Base-by-base conservation (phyloP, 2,797 vertebrate genomes). In the Phalloptychus januarius region DNA sequence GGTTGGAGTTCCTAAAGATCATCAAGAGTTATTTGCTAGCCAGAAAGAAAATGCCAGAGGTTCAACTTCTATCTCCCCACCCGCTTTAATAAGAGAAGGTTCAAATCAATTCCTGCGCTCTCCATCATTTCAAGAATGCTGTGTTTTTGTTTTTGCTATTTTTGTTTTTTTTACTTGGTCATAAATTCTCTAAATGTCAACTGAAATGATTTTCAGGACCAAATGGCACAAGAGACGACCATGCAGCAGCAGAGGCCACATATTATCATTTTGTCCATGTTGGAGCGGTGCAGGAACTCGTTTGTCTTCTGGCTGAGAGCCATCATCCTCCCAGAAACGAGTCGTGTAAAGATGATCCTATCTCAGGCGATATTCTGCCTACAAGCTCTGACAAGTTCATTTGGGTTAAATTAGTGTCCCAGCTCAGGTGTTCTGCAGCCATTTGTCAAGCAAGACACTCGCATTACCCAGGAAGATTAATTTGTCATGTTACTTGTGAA, bases 341-440 rank as follows among this genome's bases (percentile, higher is more conserved):
- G 61, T 81, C 15, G 25, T 52, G 80, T 77, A 89, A 85, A 88
- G 81, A 87, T 80, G 85, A 90, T 91, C 82, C 81, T 76, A 82
- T 85, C 88, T 89, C 87, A 83, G 87, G 75, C 63, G 79, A 91
- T 88, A 74, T 86, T 89, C 86, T 87, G 79, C 82, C 77, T 75
- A 81, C 84, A 74, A 85, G 89, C 86, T 76, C 82, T 89, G 92
- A 91, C 91, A 90, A 91, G 87, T 94, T 94, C 85, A 93, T 94
- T 92, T 93, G 83, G 85, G 84, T 83, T 85, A 91, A 93, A 95
- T 94, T 92, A 91, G 91, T 91, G 74, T 88, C 82, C 76, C 88
- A 71, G 71, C 91, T 93, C 90, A 92, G 90, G 90, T 92, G 86
- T 89, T 86, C 88, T 78, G 80, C 76, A 75, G 74, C 87, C 88